These are phyloP conservation scores for Esperia sulphurella DNA, from an alignment of 2,888 invertebrate genomes.

Conservation along the genomic window DNA sequence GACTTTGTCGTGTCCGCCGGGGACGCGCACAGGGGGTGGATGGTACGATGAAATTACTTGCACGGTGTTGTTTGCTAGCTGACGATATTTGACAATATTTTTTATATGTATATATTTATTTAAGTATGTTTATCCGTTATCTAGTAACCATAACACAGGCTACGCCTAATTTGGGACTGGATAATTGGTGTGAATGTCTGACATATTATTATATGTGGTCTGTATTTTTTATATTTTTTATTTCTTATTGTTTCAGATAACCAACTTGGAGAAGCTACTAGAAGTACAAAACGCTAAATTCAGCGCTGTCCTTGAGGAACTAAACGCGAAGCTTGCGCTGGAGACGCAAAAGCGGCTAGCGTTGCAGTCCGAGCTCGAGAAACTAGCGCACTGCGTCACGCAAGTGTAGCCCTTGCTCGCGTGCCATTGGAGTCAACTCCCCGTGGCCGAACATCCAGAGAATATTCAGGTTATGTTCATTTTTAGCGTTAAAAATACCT, in stretches of 20 bases:
- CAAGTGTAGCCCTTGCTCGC: slow-evolving; percentile 77
- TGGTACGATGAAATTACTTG: too few relatives aligned
- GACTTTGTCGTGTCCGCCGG: too few relatives aligned
- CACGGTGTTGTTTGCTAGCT: too few relatives aligned
- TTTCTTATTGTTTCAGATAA: slow-evolving; percentile 53
- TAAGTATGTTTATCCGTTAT: too few relatives aligned
- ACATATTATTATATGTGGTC: too few relatives aligned
- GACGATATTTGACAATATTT: too few relatives aligned
- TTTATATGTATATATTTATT: too few relatives aligned
- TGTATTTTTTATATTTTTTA: too few relatives aligned
- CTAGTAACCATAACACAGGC: too few relatives aligned
- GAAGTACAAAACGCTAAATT: slow-evolving; percentile 79
- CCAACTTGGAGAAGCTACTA: slow-evolving; percentile 77
- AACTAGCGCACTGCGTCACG: slow-evolving; percentile 84
- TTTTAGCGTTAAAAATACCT: slow-evolving; percentile 19
- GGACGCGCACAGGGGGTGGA: too few relatives aligned
- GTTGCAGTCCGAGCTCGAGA: slow-evolving; percentile 83
- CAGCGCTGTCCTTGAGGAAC: slow-evolving; percentile 82
- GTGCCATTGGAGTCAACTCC: slow-evolving; percentile 20
- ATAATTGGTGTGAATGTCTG: too few relatives aligned
- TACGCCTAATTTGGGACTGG: too few relatives aligned
- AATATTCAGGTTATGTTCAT: slow-evolving; percentile 40
- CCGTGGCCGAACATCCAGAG: slow-evolving; percentile 24
- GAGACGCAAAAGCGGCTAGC: slow-evolving; percentile 82
- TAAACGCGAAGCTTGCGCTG: slow-evolving; percentile 78